Base-by-base conservation (phyloP, 2,888 invertebrate species). In the Stictocephala bisonia region DNA sequence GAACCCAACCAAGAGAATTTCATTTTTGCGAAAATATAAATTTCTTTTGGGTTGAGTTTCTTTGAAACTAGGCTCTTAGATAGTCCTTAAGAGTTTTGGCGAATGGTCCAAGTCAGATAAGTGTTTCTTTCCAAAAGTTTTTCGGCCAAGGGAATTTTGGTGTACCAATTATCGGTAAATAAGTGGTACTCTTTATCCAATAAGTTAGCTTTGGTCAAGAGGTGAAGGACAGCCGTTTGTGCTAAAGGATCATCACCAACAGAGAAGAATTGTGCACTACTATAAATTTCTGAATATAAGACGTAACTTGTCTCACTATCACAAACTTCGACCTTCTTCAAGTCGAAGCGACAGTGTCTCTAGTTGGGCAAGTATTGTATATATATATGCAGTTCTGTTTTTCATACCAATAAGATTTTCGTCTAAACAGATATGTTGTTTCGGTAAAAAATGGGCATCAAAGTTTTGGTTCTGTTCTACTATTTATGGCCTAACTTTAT, bases 251-350 rank as follows among this genome's bases (percentile, higher is more conserved):
- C n/a, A 27, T 20, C 11, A 9, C 24, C 41, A 22, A 44, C 24
- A 44, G 41, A 27, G 11, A 27, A 15, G 3, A 66, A 66, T 41
- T 44, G 24, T 31, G 24, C 18, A 51, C 51, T 27, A 20, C 31
- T 35, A 20, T n/a, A 66, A 11, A 66, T 11, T 44, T 66, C 66
- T 22, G 44, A 41, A 66, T 66, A 24, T 9, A 41, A 26, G 22
- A 66, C 44, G 41, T 66, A 66, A 35, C 44, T 66, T 22, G 66
- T 35, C 13, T 66, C 26, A 44, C 66, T 66, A 15, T 66, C 44
- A 24, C 66, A 66, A n/a, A n/a, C n/a, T n/a, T n/a, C n/a, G n/a
- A n/a, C n/a, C n/a, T n/a, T n/a, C n/a, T n/a, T n/a, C n/a, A n/a
- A n/a, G n/a, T n/a, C n/a, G n/a, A n/a, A n/a, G n/a, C n/a, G n/a